phyloP scores from a whole-genome alignment of 2,113 vertebrate genomes.

The Clupea harengus region DNA sequence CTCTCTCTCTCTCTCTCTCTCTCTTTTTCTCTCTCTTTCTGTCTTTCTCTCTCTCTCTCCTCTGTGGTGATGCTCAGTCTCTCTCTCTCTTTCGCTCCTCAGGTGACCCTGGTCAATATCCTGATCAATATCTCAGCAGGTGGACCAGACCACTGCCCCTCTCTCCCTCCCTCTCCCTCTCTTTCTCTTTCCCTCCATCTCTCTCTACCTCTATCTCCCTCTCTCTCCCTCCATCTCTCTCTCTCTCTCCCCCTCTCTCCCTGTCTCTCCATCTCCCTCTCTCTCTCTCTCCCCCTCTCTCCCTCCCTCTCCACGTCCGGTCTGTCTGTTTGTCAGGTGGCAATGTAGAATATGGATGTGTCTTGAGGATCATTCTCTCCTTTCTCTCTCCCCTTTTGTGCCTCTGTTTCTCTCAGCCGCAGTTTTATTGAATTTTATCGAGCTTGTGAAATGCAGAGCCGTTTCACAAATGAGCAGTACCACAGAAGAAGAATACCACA shows the following conservation, averaged over 20 bases:
- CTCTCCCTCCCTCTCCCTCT: background rate
- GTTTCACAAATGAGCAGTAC: background rate
- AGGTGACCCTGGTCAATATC: background rate
- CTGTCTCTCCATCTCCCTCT: background rate
- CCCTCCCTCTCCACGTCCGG: no score
- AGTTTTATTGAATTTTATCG: background rate
- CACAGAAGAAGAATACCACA: background rate
- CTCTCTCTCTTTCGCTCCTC: background rate
- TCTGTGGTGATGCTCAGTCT: background rate
- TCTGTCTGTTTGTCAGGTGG: no score
- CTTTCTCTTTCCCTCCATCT: no score
- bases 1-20: background rate
- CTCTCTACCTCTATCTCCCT: background rate
- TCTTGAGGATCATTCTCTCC: no score
- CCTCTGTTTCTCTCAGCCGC: background rate
- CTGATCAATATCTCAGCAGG: background rate
- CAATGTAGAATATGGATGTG: no score
- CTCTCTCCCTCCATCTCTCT: background rate
- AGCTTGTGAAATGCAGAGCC: background rate
- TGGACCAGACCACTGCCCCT: background rate
- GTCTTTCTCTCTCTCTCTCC: background rate
- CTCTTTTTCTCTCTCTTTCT: conserved; percentile 11
- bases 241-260: background rate
- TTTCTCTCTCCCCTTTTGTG: background rate
- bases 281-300: background rate